Evolutionary conservation across 2,888 invertebrate species (phyloP).

Genomic region (Rhagophthalmus giganteus): DNA sequence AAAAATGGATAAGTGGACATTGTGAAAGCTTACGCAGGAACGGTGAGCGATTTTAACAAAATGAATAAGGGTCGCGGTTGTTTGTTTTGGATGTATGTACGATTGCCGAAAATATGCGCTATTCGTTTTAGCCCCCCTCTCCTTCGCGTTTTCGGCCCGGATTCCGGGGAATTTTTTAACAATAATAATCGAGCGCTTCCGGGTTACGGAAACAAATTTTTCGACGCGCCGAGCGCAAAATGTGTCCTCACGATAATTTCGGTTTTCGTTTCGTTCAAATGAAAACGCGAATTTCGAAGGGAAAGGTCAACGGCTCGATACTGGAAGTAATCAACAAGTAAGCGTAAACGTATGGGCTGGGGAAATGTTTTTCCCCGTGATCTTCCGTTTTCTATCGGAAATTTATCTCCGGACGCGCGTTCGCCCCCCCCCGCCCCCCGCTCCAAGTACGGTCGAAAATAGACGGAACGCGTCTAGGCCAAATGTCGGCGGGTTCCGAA

Average conservation of each 20-base stretch:
- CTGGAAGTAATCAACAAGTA: slow-evolving; percentile 30
- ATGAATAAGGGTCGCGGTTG: slow-evolving; percentile 22
- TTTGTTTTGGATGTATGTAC: slow-evolving; percentile 16
- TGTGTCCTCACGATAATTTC: too few relatives aligned
- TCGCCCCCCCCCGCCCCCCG: slow-evolving; percentile 17
- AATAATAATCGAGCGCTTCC: too few relatives aligned
- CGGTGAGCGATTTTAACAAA: slow-evolving; percentile 28
- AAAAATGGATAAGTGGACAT: slow-evolving; percentile 30
- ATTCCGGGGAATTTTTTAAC: too few relatives aligned
- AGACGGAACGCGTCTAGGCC: slow-evolving; percentile 12
- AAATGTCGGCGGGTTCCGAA: slow-evolving; percentile 15
- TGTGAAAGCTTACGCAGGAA: slow-evolving; percentile 19
- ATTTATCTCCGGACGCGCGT: slow-evolving; percentile 29
- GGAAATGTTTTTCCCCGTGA: slow-evolving; percentile 16
- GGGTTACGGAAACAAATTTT: too few relatives aligned
- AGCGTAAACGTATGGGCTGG: slow-evolving; percentile 20
- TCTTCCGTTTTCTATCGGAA: slow-evolving; percentile 28
- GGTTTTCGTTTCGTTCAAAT: too few relatives aligned
- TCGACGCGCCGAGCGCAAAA: too few relatives aligned
- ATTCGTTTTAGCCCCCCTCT: not conserved
- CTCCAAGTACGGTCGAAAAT: slow-evolving; percentile 15
- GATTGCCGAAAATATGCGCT: slow-evolving; percentile 5
- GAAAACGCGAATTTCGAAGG: too few relatives aligned
- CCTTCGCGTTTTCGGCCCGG: not conserved
- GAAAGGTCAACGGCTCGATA: too few relatives aligned